Conservation (phyloP, 1,140 invertebrate genomes). For the Thalassaphorura encarpata region DNA sequence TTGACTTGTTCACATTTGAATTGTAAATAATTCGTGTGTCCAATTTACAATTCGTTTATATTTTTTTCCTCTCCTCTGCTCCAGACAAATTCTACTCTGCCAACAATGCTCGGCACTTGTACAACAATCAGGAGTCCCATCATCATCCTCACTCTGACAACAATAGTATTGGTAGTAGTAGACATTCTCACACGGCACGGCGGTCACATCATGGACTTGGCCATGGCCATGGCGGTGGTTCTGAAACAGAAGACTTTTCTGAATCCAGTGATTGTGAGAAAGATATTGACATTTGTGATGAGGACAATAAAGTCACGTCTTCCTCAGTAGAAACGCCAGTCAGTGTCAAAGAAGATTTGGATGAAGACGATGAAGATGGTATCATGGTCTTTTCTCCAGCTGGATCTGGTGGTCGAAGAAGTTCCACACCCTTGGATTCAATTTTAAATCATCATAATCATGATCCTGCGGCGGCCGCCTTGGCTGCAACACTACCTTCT, state of each 20-base stretch:
- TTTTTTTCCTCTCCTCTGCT: not conserved
- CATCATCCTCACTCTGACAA: conserved; percentile 10
- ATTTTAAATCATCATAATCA: not conserved
- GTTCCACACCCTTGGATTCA: not conserved
- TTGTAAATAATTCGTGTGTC: no score
- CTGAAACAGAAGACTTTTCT: conserved; percentile 30
- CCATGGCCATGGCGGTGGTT: conserved; percentile 19
- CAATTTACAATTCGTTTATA: no score
- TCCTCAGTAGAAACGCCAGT: conserved; percentile 31
- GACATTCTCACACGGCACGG: conserved; percentile 16
- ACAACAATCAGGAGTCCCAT: conserved; percentile 4
- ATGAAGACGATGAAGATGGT: conserved; percentile 29
- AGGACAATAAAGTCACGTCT: conserved; percentile 32
- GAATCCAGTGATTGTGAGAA: conserved; percentile 31
- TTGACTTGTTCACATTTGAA: no score
- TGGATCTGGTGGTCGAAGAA: conserved; percentile 1
- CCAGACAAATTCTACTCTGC: no score
- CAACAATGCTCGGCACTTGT: no score
- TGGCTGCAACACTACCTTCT: not conserved
- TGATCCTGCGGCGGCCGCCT: not conserved
- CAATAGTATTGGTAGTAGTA: not conserved
- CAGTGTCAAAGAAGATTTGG: conserved; percentile 29
- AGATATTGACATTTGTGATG: conserved; percentile 34
- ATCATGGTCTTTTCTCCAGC: conserved; percentile 11
- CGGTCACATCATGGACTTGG: not conserved